Evolutionary conservation across 2,888 invertebrate genomes (phyloP).

Genomic region (Synanthedon tipuliformis): DNA sequence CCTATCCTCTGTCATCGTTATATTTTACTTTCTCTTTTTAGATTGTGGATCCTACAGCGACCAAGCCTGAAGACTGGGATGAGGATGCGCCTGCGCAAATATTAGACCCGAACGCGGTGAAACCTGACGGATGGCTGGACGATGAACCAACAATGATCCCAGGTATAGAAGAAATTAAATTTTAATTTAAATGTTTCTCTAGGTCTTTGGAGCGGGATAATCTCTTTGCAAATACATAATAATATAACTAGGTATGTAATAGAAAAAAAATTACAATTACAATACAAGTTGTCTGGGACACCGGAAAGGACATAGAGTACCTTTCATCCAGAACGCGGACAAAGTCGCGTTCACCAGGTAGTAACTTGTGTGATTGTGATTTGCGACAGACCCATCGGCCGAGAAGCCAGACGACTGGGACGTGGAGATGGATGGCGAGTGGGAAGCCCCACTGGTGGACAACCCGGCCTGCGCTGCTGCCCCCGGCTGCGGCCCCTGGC

Average conservation of each 20-base stretch:
- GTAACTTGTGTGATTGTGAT: no score
- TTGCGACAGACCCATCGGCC: slow-evolving; percentile 79
- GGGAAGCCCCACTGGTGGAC: slow-evolving; percentile 94
- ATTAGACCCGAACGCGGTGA: slow-evolving; percentile 83
- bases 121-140: slow-evolving; percentile 94
- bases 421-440: slow-evolving; percentile 97
- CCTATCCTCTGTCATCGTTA: neutral
- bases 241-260: no score
- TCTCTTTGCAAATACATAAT: no score
- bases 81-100: slow-evolving; percentile 93
- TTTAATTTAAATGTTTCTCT: no score
- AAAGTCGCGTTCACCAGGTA: no score
- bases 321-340: no score
- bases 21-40: slow-evolving; percentile 13
- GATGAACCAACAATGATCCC: slow-evolving; percentile 88
- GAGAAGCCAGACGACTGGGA: slow-evolving; percentile 96
- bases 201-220: no score
- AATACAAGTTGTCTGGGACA: no score
- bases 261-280: neutral
- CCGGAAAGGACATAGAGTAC: no score
- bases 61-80: slow-evolving; percentile 97
- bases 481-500: slow-evolving; percentile 94
- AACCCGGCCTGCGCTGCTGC: slow-evolving; percentile 86
- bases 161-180: slow-evolving; percentile 20
- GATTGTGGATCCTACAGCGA: slow-evolving; percentile 89